Evolutionary conservation across 2,797 vertebrate genomes (phyloP).

Genomic region (Cichlasoma orientale): DNA sequence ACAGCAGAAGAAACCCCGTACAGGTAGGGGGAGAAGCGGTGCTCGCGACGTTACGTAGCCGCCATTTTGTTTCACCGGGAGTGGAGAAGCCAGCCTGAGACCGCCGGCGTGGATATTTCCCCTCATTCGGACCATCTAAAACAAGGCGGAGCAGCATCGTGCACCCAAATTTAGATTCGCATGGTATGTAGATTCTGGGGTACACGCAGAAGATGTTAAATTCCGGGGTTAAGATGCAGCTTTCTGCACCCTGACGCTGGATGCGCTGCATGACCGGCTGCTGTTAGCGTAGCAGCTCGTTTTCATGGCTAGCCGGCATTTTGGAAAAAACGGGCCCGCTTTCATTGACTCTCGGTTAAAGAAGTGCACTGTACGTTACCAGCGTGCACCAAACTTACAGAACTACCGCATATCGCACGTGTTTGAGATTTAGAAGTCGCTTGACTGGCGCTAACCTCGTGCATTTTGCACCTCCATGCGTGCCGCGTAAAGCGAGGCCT

Average conservation of each 20-base stretch:
- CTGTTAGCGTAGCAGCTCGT: constrained; percentile 3
- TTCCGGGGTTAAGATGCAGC: neutral
- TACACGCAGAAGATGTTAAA: neutral
- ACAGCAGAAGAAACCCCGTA: constrained; percentile 80
- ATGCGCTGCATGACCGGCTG: constrained; percentile 12
- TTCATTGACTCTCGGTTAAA: constrained; percentile 1
- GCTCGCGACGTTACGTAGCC: constrained; percentile 70
- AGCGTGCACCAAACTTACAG: accelerated
- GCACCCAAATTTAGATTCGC: constrained; percentile 35
- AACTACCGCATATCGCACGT: accelerated
- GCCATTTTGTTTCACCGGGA: constrained; percentile 81
- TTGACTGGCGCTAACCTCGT: accelerated
- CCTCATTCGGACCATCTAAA: constrained; percentile 32
- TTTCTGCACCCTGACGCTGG: constrained; percentile 18
- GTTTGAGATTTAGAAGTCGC: accelerated
- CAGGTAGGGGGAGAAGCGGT: constrained; percentile 59
- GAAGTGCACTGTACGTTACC: accelerated
- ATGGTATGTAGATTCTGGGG: constrained; percentile 60
- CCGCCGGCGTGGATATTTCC: constrained; percentile 46
- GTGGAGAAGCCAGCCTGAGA: constrained; percentile 79
- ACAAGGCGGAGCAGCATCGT: constrained; percentile 52
- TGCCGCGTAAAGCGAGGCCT: neutral
- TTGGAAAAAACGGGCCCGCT: constrained; percentile 76
- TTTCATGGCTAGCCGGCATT: constrained; percentile 78
- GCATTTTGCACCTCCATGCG: neutral